Evolutionary conservation across 2,113 vertebrate genomes (phyloP).

Genomic region (Actinemys pallida): DNA sequence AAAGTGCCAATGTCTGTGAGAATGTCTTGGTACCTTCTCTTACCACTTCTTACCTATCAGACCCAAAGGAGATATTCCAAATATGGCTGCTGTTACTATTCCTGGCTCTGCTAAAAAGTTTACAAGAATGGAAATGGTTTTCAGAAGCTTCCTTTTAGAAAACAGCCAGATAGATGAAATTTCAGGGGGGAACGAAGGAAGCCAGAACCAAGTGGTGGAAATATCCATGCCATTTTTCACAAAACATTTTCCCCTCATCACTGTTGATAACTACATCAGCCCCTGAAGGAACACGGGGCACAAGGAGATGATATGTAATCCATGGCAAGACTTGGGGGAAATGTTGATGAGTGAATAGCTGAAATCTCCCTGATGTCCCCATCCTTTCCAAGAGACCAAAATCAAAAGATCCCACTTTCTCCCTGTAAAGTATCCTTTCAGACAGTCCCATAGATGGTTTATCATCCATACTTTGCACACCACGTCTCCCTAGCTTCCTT

Average conservation of each 20-base stretch:
- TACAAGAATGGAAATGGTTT: not conserved
- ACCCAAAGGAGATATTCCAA: not conserved
- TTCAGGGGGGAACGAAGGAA: not conserved
- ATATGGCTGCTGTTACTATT: not conserved
- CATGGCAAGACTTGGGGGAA: not conserved
- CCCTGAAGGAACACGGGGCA: not conserved
- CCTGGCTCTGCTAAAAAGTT: not conserved
- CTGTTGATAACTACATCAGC: not conserved
- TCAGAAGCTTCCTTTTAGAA: fast-evolving
- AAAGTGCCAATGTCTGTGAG: not conserved
- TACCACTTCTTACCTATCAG: not conserved
- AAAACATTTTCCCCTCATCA: not conserved
- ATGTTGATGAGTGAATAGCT: not conserved
- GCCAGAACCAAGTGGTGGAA: fast-evolving
- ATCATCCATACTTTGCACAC: not conserved
- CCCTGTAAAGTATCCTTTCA: not conserved
- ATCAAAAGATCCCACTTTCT: not conserved
- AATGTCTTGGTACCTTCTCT: not conserved
- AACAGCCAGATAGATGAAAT: fast-evolving
- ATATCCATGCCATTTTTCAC: not conserved
- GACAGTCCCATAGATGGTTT: constrained; percentile 18
- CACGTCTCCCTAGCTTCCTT: fast-evolving
- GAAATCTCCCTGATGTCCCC: not conserved
- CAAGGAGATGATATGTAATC: not conserved
- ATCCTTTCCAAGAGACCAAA: not conserved